These are phyloP conservation scores for Liopterus haemorrhoidalis DNA, from an alignment of 2,888 invertebrate species.

Conservation along the genomic window DNA sequence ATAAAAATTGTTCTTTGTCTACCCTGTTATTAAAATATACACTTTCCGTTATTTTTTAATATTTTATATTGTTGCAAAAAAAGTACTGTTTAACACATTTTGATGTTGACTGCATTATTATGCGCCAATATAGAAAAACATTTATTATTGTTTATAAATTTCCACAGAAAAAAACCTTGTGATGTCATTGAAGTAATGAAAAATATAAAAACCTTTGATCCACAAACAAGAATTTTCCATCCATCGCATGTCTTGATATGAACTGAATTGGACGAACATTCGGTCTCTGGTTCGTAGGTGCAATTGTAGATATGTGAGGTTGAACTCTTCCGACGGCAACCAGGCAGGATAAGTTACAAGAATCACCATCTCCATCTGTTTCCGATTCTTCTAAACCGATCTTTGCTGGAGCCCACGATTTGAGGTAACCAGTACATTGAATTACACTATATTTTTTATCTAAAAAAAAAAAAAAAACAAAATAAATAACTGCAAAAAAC, in stretches of 20 bases:
- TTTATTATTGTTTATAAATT: too few species aligned
- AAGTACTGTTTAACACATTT: too few species aligned
- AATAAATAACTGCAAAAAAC: background rate
- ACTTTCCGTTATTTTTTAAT: too few species aligned
- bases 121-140: background rate
- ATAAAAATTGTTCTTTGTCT: too few species aligned
- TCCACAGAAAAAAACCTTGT: too few species aligned
- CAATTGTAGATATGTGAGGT: slow-evolving; percentile 52
- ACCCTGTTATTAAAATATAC: too few species aligned
- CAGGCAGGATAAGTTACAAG: slow-evolving; percentile 74
- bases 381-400: slow-evolving; percentile 63
- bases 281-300: slow-evolving; percentile 42
- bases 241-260: slow-evolving; percentile 77
- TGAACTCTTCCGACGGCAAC: slow-evolving; percentile 80
- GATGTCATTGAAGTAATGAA: too few species aligned
- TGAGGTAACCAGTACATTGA: slow-evolving; percentile 89
- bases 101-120: background rate
- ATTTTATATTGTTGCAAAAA: too few species aligned
- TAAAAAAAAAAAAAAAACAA: slow-evolving; percentile 34
- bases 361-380: slow-evolving; percentile 53
- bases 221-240: slow-evolving; percentile 88
- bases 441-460: slow-evolving; percentile 84
- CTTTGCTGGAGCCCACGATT: slow-evolving; percentile 83
- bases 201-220: slow-evolving; percentile 89
- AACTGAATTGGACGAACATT: slow-evolving; percentile 65